Conservation (phyloP, 2,797 vertebrate genomes). For the Xenops minutus region DNA sequence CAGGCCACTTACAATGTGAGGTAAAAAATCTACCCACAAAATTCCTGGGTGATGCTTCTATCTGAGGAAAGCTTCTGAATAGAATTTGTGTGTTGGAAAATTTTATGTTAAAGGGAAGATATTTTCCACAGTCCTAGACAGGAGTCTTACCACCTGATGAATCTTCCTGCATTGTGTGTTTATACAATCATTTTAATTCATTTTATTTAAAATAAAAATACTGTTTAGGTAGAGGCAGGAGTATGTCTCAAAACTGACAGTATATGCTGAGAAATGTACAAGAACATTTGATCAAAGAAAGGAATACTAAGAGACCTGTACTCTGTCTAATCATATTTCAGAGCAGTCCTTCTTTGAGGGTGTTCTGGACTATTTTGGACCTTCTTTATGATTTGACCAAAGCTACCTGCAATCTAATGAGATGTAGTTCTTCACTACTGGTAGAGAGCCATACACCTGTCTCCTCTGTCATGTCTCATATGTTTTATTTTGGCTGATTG, state of each 20-base stretch:
- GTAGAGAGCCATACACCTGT: neutral
- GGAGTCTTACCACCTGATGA: neutral
- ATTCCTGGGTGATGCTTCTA: neutral
- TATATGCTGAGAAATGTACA: neutral
- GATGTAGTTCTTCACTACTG: neutral
- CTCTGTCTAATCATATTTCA: neutral
- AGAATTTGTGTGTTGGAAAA: neutral
- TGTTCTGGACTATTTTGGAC: neutral
- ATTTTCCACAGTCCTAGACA: neutral
- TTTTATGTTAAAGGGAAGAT: neutral
- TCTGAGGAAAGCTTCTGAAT: neutral
- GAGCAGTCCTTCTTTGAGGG: neutral
- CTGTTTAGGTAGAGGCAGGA: neutral
- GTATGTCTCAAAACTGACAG: neutral
- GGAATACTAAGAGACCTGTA: neutral
- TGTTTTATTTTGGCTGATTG: neutral
- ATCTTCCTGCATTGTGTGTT: neutral
- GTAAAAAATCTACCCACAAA: neutral
- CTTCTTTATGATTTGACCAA: neutral
- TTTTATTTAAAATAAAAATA: neutral
- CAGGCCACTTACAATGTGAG: neutral
- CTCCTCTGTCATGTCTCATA: neutral
- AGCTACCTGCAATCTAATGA: neutral
- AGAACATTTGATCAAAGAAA: neutral
- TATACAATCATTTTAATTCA: neutral